Base-by-base conservation (phyloP, 2,797 vertebrate genomes). In the Bovichtus variegatus region DNA sequence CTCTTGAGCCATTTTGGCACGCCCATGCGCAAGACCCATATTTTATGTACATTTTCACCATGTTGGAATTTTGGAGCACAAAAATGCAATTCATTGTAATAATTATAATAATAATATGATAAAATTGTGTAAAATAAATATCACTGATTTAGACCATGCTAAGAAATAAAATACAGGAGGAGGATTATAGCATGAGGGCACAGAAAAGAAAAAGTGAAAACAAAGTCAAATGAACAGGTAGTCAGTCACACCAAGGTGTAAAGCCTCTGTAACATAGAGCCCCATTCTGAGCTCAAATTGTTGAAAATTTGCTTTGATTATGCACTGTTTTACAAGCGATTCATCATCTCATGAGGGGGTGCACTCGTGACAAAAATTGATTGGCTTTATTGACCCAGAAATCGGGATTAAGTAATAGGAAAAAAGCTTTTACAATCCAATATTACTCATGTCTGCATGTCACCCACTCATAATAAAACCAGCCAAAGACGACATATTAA, bases 271-370 rank as follows among this genome's bases (percentile, higher is more conserved):
- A 46, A 44, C 73, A 75, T 51, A 85, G 83, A 6, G 47, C 31
- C 43, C 74, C 75, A 78, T 78, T 41, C 60, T 29, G 70, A 86
- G 43, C 81, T 83, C 16, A 69, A 91, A 87, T 73, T 78, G 66
- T 31, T 84, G 54, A 69, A 76, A 53, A 69, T 90, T 87, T 88
- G 81, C 74, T 87, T 66, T 90, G 58, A 89, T 84, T 91, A 92
- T 82, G 67, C 74, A 72, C 41, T 73, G 59, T 73, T 86, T 90
- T 82, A 80, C 60, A 68, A 68, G 80, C 61, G 44, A 67, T 54
- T 86, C 73, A 78, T 78, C 67, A 80, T 69, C 68, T 74, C 49
- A 61, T 19, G 46, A 76, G 80, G 55, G 53, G 59, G 51, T 62
- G 67, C 29, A 58, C 53, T 87, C 73, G 57, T 84, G 61, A 69